phyloP scores from a whole-genome alignment of 2,888 invertebrate species.

The Melipona bicolor region DNA sequence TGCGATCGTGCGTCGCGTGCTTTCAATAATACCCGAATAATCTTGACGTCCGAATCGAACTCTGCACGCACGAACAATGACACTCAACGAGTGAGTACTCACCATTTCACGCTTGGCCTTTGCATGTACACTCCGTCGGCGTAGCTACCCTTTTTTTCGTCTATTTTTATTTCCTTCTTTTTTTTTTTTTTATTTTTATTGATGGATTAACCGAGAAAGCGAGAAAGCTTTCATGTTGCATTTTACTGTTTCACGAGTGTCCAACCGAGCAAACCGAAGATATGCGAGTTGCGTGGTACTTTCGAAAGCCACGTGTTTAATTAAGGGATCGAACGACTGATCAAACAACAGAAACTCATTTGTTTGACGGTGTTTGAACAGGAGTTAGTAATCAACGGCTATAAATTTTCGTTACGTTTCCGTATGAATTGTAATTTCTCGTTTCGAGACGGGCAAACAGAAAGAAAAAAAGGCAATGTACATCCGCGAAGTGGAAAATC shows the following conservation, averaged over 20 bases:
- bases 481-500: not conserved
- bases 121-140: not conserved
- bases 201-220: constrained; percentile 8
- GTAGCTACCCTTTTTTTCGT: not conserved
- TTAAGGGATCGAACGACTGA: not conserved
- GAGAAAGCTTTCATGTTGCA: not conserved
- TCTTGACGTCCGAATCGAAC: constrained; percentile 44
- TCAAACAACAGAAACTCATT: not conserved
- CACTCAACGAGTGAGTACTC: constrained; percentile 52
- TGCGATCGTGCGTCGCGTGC: constrained; percentile 44
- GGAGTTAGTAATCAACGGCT: not conserved
- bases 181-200: not conserved
- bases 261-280: not conserved
- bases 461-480: too few relatives aligned
- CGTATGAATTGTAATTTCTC: not conserved
- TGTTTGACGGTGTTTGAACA: not conserved
- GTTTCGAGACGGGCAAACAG: too few relatives aligned
- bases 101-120: constrained; percentile 21
- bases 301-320: not conserved
- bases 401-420: not conserved
- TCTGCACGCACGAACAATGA: constrained; percentile 47
- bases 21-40: constrained; percentile 60
- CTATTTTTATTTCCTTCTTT: too few relatives aligned
- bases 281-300: not conserved
- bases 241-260: not conserved